Evolutionary conservation across 1,140 invertebrate species (phyloP).

Genomic region (Mamestra configurata): DNA sequence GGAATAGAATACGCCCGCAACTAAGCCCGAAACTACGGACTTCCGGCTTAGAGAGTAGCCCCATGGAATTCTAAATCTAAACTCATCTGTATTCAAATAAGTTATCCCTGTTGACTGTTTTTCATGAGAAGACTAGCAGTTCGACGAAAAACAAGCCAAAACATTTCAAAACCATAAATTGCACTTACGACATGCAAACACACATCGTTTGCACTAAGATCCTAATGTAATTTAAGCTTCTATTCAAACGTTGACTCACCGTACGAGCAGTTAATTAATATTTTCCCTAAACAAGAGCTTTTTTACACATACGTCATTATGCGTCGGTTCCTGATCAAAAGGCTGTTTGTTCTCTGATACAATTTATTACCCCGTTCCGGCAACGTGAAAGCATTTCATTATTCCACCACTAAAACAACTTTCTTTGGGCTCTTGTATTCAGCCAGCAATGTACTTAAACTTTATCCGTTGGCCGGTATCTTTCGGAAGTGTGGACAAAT

Average conservation of each 20-base stretch:
- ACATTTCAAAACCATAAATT: conserved; percentile 4
- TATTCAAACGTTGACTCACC: conserved; percentile 12
- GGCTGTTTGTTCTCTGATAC: conserved; percentile 1
- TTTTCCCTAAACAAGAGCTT: not conserved
- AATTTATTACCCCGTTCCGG: not conserved
- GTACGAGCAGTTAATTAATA: conserved; percentile 7
- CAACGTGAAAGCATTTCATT: not conserved
- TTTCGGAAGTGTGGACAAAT: not conserved
- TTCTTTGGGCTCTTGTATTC: not conserved
- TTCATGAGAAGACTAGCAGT: not conserved
- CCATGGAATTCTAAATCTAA: too few relatives aligned
- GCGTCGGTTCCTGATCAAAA: not conserved
- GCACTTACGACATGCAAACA: conserved; percentile 15
- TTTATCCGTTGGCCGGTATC: not conserved
- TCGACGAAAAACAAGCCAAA: not conserved
- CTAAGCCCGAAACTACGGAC: too few relatives aligned
- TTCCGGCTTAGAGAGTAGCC: too few relatives aligned
- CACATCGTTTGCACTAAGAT: conserved; percentile 7
- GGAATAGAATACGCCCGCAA: too few relatives aligned
- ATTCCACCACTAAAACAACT: not conserved
- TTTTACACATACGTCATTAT: conserved; percentile 2
- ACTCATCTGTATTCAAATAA: not conserved
- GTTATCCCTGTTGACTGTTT: not conserved
- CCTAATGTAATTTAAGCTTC: conserved; percentile 11
- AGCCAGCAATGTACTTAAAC: conserved; percentile 2